Base-by-base conservation (phyloP, 2,888 invertebrate genomes). In the Tyria jacobaeae region DNA sequence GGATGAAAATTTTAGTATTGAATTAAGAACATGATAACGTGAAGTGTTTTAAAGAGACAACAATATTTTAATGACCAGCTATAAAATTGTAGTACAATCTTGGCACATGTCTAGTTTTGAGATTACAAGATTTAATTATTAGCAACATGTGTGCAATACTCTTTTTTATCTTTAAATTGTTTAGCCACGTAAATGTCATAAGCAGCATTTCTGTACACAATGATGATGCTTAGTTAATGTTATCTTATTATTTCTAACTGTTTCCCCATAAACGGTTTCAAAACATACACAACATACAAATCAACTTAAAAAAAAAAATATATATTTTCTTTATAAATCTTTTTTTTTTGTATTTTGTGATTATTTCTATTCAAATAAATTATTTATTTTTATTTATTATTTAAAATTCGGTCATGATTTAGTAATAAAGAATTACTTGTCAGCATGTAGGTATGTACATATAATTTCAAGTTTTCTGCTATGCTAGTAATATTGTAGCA, bases 151-250 rank as follows among this genome's bases (percentile, higher is more conserved):
- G 71, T 73, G 39, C 41, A 44, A 44, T 17, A 21, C 10, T 62
- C 66, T 69, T 24, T 39, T 62, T 72, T 76, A 80, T 80, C 76
- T 63, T 68, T 55, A 17, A 21, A 31, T 14, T 79, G 74, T 85
- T 82, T 83, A 73, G 82, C 81, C 85, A 78, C 72, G 74, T 65
- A 75, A 64, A 67, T 82, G 81, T 68, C 61, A 67, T 63, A 68
- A 70, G 62, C 66, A 58, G 66, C 21, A 70, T 74, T 75, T 71
- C 59, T 72, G 71, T 74, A 73, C 77, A 80, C 56, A 66, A 58
- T 54, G 78, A 82, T 81, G n/a, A 80, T 64, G 52, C 55, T 66
- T 49, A 64, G 67, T 54, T 24, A 39, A 55, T 51, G 66, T 53
- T 49, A 52, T 70, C 50, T 74, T 71, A 76, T 78, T 71, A 31